Evolutionary conservation across 2,888 invertebrate species (phyloP).

Genomic region (Petrophora chlorosata): DNA sequence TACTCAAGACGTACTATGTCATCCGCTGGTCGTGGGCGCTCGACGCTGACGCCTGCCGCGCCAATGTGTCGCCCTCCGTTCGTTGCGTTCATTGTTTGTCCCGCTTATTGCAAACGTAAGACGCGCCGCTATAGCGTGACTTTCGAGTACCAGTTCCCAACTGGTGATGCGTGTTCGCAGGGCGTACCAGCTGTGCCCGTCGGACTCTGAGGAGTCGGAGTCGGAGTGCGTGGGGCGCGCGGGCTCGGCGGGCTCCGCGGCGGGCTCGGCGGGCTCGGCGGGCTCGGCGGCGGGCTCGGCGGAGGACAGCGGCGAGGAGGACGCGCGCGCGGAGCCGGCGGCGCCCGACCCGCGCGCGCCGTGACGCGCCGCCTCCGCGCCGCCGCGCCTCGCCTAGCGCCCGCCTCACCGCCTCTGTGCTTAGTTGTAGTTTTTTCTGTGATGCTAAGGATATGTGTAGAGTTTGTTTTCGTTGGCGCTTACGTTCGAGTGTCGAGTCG

Average conservation of each 20-base stretch:
- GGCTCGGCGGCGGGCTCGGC: slow-evolving; percentile 48
- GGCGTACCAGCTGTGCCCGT: slow-evolving; percentile 77
- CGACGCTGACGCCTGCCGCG: too few species aligned
- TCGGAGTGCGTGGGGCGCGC: slow-evolving; percentile 62
- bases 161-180: too few species aligned
- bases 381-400: slow-evolving; percentile 19
- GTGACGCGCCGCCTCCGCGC: slow-evolving; percentile 29
- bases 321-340: slow-evolving; percentile 33
- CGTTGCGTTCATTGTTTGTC: too few species aligned
- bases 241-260: slow-evolving; percentile 54
- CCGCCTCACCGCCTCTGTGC: too few species aligned
- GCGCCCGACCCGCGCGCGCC: slow-evolving; percentile 34
- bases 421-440: slow-evolving; percentile 74
- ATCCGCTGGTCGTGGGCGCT: too few species aligned
- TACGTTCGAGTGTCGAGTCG: slow-evolving; percentile 46
- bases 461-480: slow-evolving; percentile 58
- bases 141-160: too few species aligned
- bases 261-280: too few species aligned
- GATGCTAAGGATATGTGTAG: slow-evolving; percentile 70
- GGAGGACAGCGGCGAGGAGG: slow-evolving; percentile 55
- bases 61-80: too few species aligned
- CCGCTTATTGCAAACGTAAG: too few species aligned
- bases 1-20: too few species aligned
- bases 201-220: slow-evolving; percentile 78
- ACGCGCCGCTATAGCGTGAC: too few species aligned